Base-by-base conservation (phyloP, 1,140 invertebrate genomes). In the Myzus persicae region DNA sequence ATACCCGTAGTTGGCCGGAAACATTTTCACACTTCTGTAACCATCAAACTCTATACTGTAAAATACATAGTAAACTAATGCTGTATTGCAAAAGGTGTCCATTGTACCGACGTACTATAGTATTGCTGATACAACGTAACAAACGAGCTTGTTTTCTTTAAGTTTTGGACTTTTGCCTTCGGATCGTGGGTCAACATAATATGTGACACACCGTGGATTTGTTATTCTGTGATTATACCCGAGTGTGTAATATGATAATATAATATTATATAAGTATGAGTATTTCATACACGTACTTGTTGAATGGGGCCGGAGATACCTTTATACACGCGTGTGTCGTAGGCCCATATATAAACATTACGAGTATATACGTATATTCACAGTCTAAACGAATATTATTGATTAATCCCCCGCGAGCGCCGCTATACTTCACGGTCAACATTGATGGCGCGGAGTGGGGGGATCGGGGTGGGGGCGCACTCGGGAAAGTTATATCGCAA, bases 381-480 rank as follows among this genome's bases (percentile, higher is more conserved):
- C 26, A 59, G 22, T 90, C 20, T 31, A 90, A 90, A 59, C 24
- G 88, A 90, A 42, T 90, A 59, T 90, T 90, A 90, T 90, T 59
- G 88, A 90, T 90, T 59, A 90, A 90, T 90, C 88, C 31, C 51
- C 46, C 51, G 36, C 36, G 48, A 51, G 26, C 42, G 40, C 31
- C 24, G 42, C 14, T 44, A 84, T 38, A 82, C 36, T 82, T 44
- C 40, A 76, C 59, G 59, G 59, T n/a, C 59, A 76, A n/a, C 59
- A n/a, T 76, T n/a, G 59, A 36, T 24, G 59, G 59, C 6, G n/a
- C 14, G 5, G 59, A 11, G 11, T 76, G 59, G n/a, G 18, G 40
- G 31, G 14, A 3, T 42, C 18, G 6, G 7, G 18, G 18, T 26
- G 81, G 40, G 5, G 85, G 40, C 0, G 11, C 26, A 87, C 31